Conservation (phyloP, 1,140 invertebrate species). For the Megathymus violae region DNA sequence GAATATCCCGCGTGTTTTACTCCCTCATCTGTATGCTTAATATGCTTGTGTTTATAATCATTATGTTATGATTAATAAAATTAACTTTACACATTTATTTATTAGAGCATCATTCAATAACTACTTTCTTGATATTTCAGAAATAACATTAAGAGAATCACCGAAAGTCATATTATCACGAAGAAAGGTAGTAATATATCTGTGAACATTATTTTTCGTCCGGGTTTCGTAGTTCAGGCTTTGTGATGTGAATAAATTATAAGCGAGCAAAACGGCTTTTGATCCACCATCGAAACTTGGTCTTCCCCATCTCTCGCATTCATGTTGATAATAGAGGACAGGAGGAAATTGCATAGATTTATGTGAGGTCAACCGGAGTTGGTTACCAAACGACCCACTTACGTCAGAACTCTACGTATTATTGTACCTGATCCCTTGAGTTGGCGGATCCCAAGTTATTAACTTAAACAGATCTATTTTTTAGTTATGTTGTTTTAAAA, state of each 20-base stretch:
- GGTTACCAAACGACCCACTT: slow-evolving; percentile 64
- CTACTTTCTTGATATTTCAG: too few relatives aligned
- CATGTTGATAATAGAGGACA: neutral
- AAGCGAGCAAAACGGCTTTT: slow-evolving; percentile 59
- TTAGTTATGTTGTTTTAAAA: slow-evolving; percentile 20
- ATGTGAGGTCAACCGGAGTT: slow-evolving; percentile 49
- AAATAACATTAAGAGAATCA: too few relatives aligned
- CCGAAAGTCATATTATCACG: neutral
- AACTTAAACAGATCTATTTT: slow-evolving; percentile 41
- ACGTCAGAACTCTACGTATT: slow-evolving; percentile 65
- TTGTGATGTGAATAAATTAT: slow-evolving; percentile 76
- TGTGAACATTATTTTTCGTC: slow-evolving; percentile 33
- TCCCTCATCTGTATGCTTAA: too few relatives aligned
- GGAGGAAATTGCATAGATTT: slow-evolving; percentile 50
- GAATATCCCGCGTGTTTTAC: too few relatives aligned
- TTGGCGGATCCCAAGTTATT: slow-evolving; percentile 58
- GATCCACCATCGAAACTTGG: slow-evolving; percentile 44
- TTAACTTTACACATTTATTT: too few relatives aligned
- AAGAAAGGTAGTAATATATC: slow-evolving; percentile 26
- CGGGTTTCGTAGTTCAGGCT: slow-evolving; percentile 53
- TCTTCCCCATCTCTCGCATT: slow-evolving; percentile 38
- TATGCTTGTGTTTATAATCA: too few relatives aligned
- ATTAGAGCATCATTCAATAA: too few relatives aligned
- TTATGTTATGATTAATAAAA: slow-evolving; percentile 2
- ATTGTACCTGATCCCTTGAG: slow-evolving; percentile 68